Evolutionary conservation across 2,888 invertebrate species (phyloP).

Genomic region (Tetheella fluctuosa): DNA sequence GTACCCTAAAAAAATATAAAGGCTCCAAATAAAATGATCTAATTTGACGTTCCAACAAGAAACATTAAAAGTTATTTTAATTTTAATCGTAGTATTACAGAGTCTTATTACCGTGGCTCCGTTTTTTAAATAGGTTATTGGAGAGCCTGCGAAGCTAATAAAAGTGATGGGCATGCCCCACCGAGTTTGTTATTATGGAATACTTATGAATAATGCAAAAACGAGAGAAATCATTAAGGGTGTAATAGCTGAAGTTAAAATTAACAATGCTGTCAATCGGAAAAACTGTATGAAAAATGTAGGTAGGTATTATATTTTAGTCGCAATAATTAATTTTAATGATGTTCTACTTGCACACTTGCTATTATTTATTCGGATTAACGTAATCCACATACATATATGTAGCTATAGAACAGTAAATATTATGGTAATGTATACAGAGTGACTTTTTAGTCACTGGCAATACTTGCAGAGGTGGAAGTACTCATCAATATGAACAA

Average conservation of each 20-base stretch:
- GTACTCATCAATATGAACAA: too few species aligned
- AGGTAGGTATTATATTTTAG: too few species aligned
- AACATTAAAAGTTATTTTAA: slow-evolving; percentile 15
- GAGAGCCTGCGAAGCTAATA: slow-evolving; percentile 21
- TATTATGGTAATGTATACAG: too few species aligned
- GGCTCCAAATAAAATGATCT: slow-evolving; percentile 11
- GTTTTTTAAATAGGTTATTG: slow-evolving; percentile 20
- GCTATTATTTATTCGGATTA: too few species aligned
- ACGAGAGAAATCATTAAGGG: slow-evolving; percentile 28
- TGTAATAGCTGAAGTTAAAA: slow-evolving; percentile 11
- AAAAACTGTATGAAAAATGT: too few species aligned
- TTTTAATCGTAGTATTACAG: slow-evolving; percentile 10
- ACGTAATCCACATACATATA: too few species aligned
- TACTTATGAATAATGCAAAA: slow-evolving; percentile 39
- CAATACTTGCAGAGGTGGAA: too few species aligned
- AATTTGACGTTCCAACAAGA: neutral
- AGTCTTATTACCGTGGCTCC: slow-evolving; percentile 16
- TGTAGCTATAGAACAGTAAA: too few species aligned
- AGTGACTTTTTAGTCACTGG: too few species aligned
- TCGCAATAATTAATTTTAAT: too few species aligned
- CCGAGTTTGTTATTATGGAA: slow-evolving; percentile 27
- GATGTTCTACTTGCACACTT: too few species aligned
- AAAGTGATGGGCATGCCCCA: slow-evolving; percentile 32
- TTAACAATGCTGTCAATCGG: neutral
- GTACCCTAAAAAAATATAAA: slow-evolving; percentile 13